phyloP scores from a whole-genome alignment of 2,888 invertebrate genomes.

The Drosophila silvestris region DNA sequence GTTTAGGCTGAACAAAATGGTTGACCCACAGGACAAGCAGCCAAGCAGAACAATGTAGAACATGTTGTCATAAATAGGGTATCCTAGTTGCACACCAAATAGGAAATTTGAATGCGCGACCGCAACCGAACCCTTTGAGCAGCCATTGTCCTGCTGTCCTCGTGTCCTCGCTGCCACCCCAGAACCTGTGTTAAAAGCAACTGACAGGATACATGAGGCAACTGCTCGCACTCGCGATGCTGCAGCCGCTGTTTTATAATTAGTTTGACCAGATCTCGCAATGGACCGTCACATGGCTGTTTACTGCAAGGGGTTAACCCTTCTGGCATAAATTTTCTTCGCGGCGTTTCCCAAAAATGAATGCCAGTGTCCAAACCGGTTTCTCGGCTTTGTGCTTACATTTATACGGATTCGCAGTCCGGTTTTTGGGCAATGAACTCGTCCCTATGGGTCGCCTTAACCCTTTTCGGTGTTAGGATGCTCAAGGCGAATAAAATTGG shows the following conservation, averaged over 20 bases:
- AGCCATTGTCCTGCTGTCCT: constrained; percentile 60
- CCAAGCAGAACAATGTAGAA: constrained; percentile 28
- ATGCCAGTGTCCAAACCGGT: constrained; percentile 81
- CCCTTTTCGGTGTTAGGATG: constrained; percentile 73
- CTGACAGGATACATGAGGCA: constrained; percentile 41
- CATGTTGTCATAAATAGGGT: constrained; percentile 23
- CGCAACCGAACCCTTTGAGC: constrained; percentile 71
- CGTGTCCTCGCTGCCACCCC: constrained; percentile 58
- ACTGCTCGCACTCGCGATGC: constrained; percentile 25
- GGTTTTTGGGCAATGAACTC: constrained; percentile 67
- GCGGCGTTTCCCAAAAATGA: constrained; percentile 65
- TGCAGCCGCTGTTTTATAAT: constrained; percentile 46
- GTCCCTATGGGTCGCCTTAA: constrained; percentile 61
- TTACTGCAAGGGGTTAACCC: constrained; percentile 63
- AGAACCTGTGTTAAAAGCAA: constrained; percentile 23
- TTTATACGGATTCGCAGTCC: constrained; percentile 62
- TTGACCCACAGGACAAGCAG: constrained; percentile 56
- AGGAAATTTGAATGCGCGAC: constrained; percentile 73
- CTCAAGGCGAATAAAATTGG: constrained; percentile 68
- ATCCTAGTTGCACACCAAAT: constrained; percentile 45
- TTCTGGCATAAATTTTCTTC: constrained; percentile 65
- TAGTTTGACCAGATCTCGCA: constrained; percentile 71
- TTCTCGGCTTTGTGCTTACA: constrained; percentile 30
- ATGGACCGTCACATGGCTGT: constrained; percentile 73
- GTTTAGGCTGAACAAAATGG: constrained; percentile 62